Evolutionary conservation across 1,140 invertebrate genomes (phyloP).

Genomic region (Ericerus pela): DNA sequence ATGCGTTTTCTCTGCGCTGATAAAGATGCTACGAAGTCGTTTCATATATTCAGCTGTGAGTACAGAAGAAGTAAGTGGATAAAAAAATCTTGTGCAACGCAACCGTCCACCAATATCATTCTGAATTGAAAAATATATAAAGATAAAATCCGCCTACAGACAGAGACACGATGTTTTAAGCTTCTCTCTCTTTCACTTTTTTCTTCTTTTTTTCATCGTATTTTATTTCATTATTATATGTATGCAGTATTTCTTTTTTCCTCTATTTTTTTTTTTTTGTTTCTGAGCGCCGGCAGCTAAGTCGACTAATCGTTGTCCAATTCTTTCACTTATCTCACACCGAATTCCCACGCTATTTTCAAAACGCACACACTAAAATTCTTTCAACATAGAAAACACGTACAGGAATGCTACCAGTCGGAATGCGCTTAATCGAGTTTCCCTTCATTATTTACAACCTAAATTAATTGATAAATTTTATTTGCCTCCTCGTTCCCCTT

Average conservation of each 20-base stretch:
- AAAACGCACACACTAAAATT: conserved; percentile 11
- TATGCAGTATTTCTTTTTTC: no score
- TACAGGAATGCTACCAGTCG: conserved; percentile 11
- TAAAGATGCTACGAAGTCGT: no score
- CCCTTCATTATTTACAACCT: conserved; percentile 12
- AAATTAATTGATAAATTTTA: conserved; percentile 12
- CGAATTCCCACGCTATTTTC: conserved; percentile 11
- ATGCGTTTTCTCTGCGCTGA: no score
- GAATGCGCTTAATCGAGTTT: conserved; percentile 10
- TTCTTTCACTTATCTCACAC: conserved; percentile 8
- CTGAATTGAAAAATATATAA: no score
- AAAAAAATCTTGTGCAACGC: no score
- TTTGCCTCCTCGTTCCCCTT: conserved; percentile 6
- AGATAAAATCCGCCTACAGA: neutral
- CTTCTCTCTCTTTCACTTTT: no score
- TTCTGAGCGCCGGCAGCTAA: neutral
- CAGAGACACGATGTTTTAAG: neutral
- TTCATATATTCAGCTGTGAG: no score
- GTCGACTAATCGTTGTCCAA: conserved; percentile 9
- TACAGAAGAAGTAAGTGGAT: no score
- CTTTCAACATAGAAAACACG: conserved; percentile 9
- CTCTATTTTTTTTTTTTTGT: neutral
- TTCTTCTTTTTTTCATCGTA: no score
- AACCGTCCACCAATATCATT: no score
- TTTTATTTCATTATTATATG: no score